Evolutionary conservation across 1,140 invertebrate genomes (phyloP), one percentile per base, ranked within the genome.

Genomic region (Drosophila micromelanica): DNA sequence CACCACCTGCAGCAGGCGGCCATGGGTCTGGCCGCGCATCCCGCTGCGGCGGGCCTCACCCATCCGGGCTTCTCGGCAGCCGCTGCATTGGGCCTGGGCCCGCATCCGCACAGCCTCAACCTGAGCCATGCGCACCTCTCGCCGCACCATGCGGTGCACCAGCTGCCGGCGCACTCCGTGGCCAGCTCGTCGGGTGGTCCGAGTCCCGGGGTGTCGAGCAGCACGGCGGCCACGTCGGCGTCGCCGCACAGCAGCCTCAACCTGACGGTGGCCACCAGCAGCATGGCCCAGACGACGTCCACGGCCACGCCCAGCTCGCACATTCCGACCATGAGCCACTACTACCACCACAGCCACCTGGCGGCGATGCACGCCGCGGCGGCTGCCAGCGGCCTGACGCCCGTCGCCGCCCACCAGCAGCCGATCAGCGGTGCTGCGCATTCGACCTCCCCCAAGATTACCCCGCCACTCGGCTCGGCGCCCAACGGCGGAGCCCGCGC

Each of bases 121-220:
- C 49, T 92, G 49, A 85, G 82, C 11, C 91, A 92, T 73, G 79
- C 91, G n/a, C 91, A 92, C 45, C 91, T 92, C 30, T 92, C 91
- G 40, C 91, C 91, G 13, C 91, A 91, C 38, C 91, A 91, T 62
- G 75, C 91, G 9, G 80, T 70, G 40, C 89, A 91, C 35, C 90
- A 91, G 61, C 45, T 90, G 62, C 78, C 84, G 49, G 80, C 86
- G 40, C 90, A 91, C 20, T 76, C 84, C 3, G 45, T 54, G 20
- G 56, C 51, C 73, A 45, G 49, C 59, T 75, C 80, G 2, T 78
- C 90, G n/a, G 74, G 78, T 1, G 78, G 70, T 0, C 71, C 79
- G 17, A 86, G 80, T 78, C 62, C 84, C 2, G 52, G 62, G 3
- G 77, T 68, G 38, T 57, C 79, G 0, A 74, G 69, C 13, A 74